A percentile compares a stretch with the other conserved stretches of the same genome.
phyloP scores from a whole-genome alignment of 2,113 vertebrate genomes.

The Sisor rabdophorus region DNA sequence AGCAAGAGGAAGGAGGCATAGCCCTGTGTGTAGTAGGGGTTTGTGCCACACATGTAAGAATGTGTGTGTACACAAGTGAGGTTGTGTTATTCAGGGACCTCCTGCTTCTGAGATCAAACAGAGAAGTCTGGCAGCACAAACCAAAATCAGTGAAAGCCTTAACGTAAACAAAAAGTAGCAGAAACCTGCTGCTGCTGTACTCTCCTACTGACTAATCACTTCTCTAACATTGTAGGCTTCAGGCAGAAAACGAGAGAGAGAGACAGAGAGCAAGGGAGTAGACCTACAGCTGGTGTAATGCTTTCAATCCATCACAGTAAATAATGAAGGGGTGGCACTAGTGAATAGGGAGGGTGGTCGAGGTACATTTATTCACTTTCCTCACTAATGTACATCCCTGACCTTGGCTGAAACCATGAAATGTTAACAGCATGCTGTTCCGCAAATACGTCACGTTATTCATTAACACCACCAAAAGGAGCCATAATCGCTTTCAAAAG shows the following conservation, averaged over 20 bases:
- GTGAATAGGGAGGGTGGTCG: background rate
- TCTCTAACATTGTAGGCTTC: slow-evolving; percentile 57
- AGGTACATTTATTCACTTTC: slow-evolving; percentile 53
- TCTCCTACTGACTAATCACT: slow-evolving; percentile 62
- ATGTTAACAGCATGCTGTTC: slow-evolving; percentile 28
- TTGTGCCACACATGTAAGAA: background rate
- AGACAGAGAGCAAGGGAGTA: slow-evolving; percentile 4
- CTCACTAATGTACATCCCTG: slow-evolving; percentile 47
- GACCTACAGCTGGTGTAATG: slow-evolving; percentile 46
- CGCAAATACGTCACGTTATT: slow-evolving; percentile 35
- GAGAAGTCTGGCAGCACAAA: slow-evolving; percentile 55
- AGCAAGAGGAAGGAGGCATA: slow-evolving; percentile 4
- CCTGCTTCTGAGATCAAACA: slow-evolving; percentile 67
- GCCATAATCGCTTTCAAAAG: slow-evolving; percentile 36
- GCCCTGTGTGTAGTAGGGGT: slow-evolving; percentile 25
- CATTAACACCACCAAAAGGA: slow-evolving; percentile 43
- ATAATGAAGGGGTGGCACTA: slow-evolving; percentile 51
- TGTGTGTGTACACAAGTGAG: background rate
- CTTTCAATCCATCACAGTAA: slow-evolving; percentile 56
- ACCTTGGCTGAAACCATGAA: slow-evolving; percentile 48
- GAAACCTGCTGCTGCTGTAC: slow-evolving; percentile 54
- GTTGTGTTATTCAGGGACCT: slow-evolving; percentile 47
- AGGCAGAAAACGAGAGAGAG: slow-evolving; percentile 52
- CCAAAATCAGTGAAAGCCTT: slow-evolving; percentile 64
- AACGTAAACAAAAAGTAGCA: slow-evolving; percentile 67